Evolutionary conservation across 2,113 vertebrate species (phyloP).

Genomic region (Colaptes auratus): DNA sequence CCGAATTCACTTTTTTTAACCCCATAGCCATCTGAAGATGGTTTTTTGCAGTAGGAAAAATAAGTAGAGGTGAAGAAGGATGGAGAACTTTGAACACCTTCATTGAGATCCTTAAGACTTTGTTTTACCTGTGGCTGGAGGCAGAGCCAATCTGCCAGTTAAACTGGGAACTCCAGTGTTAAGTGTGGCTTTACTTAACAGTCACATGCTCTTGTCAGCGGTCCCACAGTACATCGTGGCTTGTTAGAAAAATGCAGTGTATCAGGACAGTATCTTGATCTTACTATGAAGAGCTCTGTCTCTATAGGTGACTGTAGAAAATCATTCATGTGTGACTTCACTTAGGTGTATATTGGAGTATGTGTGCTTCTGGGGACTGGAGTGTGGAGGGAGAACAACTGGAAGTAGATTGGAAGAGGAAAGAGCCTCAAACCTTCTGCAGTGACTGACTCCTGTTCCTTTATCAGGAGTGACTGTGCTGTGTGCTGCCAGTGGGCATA

Average conservation of each 20-base stretch:
- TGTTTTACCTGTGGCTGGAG: not conserved
- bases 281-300: not conserved
- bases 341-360: too few relatives aligned
- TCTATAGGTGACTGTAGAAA: not conserved
- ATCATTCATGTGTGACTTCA: not conserved
- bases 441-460: not conserved
- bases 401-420: not conserved
- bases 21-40: not conserved
- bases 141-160: not conserved
- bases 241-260: not conserved
- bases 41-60: not conserved
- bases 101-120: not conserved
- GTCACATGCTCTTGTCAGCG: not conserved
- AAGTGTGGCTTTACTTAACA: not conserved
- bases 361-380: not conserved
- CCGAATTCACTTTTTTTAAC: not conserved
- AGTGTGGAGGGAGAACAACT: not conserved
- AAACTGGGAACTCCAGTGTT: not conserved
- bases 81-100: not conserved
- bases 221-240: not conserved
- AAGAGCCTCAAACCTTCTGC: not conserved
- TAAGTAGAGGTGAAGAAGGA: fast-evolving
- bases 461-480: not conserved
- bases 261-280: not conserved
- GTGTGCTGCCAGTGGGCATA: not conserved